Evolutionary conservation across 1,140 invertebrate species (phyloP).

Genomic region (Drosophila teissieri): DNA sequence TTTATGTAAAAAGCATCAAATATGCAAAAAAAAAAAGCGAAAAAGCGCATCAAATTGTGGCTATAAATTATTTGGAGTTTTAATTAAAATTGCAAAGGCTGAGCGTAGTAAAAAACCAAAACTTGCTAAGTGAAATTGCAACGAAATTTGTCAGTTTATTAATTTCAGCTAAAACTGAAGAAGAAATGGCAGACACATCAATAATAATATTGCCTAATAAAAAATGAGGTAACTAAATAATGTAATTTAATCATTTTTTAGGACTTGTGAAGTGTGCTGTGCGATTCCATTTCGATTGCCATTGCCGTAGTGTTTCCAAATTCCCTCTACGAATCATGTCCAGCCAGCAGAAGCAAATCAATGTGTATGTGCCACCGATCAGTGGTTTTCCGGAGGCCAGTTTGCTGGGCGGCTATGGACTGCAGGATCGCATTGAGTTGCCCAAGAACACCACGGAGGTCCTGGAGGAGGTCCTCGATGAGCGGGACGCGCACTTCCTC

Average conservation of each 20-base stretch:
- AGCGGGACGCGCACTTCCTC: slow-evolving; percentile 32
- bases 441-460: neutral
- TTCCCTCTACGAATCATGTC: neutral
- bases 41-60: neutral
- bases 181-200: neutral
- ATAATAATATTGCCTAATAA: neutral
- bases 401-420: neutral
- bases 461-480: slow-evolving; percentile 6
- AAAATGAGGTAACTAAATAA: no score
- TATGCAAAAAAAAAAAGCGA: neutral
- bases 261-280: no score
- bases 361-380: slow-evolving; percentile 36
- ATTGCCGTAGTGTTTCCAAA: neutral
- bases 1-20: slow-evolving; percentile 26
- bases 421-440: slow-evolving; percentile 19
- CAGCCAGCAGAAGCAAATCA: slow-evolving; percentile 15
- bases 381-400: slow-evolving; percentile 45
- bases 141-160: slow-evolving; percentile 18
- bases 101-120: neutral
- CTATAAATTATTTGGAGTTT: slow-evolving; percentile 33
- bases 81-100: slow-evolving; percentile 54
- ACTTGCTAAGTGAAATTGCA: slow-evolving; percentile 5
- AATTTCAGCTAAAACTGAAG: neutral
- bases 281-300: neutral
- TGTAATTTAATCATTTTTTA: no score